Conservation (phyloP, 1,140 invertebrate genomes). For the Melitaea cinxia region DNA sequence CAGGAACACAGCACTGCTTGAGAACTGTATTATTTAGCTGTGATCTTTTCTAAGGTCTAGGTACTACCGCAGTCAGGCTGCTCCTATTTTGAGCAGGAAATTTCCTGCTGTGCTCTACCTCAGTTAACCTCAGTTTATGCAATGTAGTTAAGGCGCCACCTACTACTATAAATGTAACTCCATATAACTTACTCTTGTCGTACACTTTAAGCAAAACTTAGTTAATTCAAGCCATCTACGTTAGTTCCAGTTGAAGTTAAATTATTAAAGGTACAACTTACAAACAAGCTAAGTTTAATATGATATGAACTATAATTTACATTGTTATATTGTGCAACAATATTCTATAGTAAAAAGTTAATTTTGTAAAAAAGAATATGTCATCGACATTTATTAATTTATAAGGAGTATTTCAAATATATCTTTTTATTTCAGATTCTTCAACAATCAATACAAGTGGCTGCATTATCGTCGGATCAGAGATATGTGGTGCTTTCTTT, state of each 20-base stretch:
- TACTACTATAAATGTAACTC: too few relatives aligned
- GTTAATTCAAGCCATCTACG: slow-evolving; percentile 18
- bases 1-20: too few relatives aligned
- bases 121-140: too few relatives aligned
- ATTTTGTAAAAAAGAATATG: too few relatives aligned
- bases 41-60: too few relatives aligned
- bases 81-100: too few relatives aligned
- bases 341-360: background rate
- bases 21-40: too few relatives aligned
- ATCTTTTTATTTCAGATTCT: slow-evolving; percentile 53
- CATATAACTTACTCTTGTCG: slow-evolving; percentile 11
- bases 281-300: slow-evolving; percentile 10
- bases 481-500: slow-evolving; percentile 56
- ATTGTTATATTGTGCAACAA: background rate
- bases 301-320: slow-evolving; percentile 7
- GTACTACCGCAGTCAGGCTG: too few relatives aligned
- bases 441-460: slow-evolving; percentile 57
- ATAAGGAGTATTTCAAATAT: background rate
- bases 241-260: slow-evolving; percentile 36
- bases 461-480: slow-evolving; percentile 53
- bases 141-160: too few relatives aligned
- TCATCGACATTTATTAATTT: too few relatives aligned
- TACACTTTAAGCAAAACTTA: slow-evolving; percentile 18
- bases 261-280: slow-evolving; percentile 17
- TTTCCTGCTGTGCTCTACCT: too few relatives aligned